Conservation (phyloP, 1,140 invertebrate genomes). For the Papilio polytes region DNA sequence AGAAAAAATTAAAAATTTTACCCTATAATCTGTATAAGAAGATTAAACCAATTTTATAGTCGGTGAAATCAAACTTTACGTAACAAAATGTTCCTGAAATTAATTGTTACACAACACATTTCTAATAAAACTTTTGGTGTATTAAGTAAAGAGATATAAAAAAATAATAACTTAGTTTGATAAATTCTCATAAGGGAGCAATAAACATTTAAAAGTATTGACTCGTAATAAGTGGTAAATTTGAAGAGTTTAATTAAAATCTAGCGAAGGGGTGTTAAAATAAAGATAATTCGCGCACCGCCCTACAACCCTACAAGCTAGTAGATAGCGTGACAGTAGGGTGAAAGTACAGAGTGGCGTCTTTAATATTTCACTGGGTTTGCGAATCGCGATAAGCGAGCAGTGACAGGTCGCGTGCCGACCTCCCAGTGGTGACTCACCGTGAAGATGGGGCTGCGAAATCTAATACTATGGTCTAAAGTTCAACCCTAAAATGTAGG, state of each 20-base stretch:
- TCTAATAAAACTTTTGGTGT: too few species aligned
- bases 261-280: slow-evolving; percentile 5
- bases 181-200: too few species aligned
- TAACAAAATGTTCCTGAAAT: too few species aligned
- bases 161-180: too few species aligned
- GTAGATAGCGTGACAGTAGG: slow-evolving; percentile 43
- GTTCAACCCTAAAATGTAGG: background rate
- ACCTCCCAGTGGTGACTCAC: slow-evolving; percentile 45
- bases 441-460: slow-evolving; percentile 22
- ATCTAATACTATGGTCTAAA: slow-evolving; percentile 3
- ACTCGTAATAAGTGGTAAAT: background rate
- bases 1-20: too few species aligned
- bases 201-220: too few species aligned
- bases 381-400: slow-evolving; percentile 61
- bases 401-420: slow-evolving; percentile 62
- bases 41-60: too few species aligned
- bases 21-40: too few species aligned
- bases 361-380: slow-evolving; percentile 63
- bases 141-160: too few species aligned
- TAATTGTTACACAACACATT: too few species aligned
- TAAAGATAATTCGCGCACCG: slow-evolving; percentile 33
- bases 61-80: too few species aligned
- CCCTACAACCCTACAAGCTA: slow-evolving; percentile 32
- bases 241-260: slow-evolving; percentile 36
- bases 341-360: slow-evolving; percentile 48